A percentile compares a stretch with the other conserved stretches of the same genome.
phyloP scores from a whole-genome alignment of 1,140 invertebrate species.

The Maconellicoccus hirsutus region DNA sequence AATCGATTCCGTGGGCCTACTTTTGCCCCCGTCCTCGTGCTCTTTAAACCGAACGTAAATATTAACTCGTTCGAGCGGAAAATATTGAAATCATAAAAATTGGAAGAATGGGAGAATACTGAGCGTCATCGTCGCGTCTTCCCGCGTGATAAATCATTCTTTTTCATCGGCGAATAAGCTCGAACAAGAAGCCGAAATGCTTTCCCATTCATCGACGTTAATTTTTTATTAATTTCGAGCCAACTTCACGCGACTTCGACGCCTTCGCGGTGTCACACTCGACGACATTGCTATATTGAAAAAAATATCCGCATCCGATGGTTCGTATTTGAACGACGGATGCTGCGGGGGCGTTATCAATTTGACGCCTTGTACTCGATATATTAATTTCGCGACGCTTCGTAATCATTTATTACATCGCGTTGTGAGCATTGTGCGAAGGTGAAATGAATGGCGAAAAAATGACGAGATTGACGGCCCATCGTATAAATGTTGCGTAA shows the following conservation, averaged over 20 bases:
- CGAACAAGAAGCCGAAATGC: neutral
- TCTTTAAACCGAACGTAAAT: neutral
- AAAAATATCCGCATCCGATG: neutral
- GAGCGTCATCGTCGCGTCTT: neutral
- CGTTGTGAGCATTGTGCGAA: too few relatives aligned
- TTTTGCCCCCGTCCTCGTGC: neutral
- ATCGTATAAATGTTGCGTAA: too few relatives aligned
- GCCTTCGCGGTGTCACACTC: too few relatives aligned
- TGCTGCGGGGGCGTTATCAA: too few relatives aligned
- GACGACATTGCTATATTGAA: neutral
- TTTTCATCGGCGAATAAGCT: neutral
- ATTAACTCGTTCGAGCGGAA: neutral
- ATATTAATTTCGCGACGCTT: too few relatives aligned
- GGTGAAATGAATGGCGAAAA: too few relatives aligned
- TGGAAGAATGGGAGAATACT: neutral
- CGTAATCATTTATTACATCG: too few relatives aligned
- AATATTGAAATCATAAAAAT: conserved; percentile 6
- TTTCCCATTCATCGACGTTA: neutral
- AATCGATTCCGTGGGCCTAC: neutral
- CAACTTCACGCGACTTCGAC: neutral
- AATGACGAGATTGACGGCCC: too few relatives aligned
- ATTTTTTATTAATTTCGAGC: neutral
- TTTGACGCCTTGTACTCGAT: neutral
- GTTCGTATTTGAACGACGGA: too few relatives aligned
- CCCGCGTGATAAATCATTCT: neutral